Evolutionary conservation across 2,888 invertebrate genomes (phyloP).

Genomic region (Julus scandinavius): DNA sequence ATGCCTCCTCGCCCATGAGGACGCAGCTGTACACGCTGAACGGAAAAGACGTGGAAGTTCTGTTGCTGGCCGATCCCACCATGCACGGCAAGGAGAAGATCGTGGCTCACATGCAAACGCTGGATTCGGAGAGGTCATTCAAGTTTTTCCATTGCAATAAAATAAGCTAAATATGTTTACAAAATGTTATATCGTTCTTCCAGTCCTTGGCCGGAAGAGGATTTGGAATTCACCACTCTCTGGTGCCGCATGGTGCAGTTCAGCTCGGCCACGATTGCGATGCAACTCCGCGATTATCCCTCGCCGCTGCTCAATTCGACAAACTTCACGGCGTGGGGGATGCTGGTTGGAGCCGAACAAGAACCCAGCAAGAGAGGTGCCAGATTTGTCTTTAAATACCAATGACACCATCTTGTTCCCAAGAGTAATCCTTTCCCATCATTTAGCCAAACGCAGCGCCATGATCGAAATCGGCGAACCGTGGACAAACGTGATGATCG

Average conservation of each 20-base stretch:
- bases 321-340: constrained; percentile 87
- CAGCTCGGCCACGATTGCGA: constrained; percentile 85
- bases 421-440: neutral
- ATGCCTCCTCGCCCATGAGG: constrained; percentile 73
- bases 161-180: too few relatives aligned
- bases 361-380: constrained; percentile 75
- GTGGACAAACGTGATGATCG: constrained; percentile 83
- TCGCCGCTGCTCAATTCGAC: constrained; percentile 89
- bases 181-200: neutral
- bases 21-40: constrained; percentile 88
- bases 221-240: constrained; percentile 85
- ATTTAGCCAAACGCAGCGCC: constrained; percentile 78
- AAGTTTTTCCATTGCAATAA: neutral
- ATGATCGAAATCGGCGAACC: constrained; percentile 84
- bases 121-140: constrained; percentile 80
- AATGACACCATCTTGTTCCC: neutral
- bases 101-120: constrained; percentile 77
- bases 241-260: constrained; percentile 92
- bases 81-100: constrained; percentile 85
- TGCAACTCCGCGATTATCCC: constrained; percentile 93
- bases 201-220: constrained; percentile 92
- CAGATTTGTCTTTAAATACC: neutral
- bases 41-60: constrained; percentile 77
- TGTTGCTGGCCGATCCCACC: constrained; percentile 86
- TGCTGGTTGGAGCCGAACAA: constrained; percentile 90